Conservation (phyloP, 1,140 invertebrate species). For the Brachionus rotundiformis region DNA sequence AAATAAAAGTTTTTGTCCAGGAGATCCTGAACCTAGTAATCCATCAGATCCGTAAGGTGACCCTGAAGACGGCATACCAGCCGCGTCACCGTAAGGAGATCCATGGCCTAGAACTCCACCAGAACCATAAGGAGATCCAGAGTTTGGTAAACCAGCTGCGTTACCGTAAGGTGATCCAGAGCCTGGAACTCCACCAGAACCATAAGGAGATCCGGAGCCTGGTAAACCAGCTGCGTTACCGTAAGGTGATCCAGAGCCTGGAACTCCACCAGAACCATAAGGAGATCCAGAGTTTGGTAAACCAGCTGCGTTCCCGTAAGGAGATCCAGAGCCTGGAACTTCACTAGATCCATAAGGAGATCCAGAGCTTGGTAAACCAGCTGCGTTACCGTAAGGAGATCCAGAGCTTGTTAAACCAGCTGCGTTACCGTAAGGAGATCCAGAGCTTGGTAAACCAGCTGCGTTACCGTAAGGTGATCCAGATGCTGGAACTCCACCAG, state of each 20-base stretch:
- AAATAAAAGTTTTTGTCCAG: not conserved
- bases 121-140: not conserved
- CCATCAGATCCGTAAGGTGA: conserved; percentile 3
- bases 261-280: not conserved
- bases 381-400: not conserved
- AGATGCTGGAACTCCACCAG: not conserved
- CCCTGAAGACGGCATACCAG: not conserved
- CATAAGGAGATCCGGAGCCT: not conserved
- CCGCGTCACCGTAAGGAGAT: not conserved
- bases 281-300: not conserved
- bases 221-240: not conserved
- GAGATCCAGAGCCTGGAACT: not conserved
- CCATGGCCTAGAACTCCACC: not conserved
- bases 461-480: not conserved
- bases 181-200: not conserved
- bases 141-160: not conserved
- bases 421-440: not conserved
- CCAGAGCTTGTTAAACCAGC: not conserved
- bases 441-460: not conserved
- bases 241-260: not conserved
- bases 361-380: not conserved
- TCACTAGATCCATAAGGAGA: not conserved
- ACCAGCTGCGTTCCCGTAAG: not conserved
- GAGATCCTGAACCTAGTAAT: not conserved
- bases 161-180: not conserved